phyloP scores from a whole-genome alignment of 2,113 vertebrate species.

The Hypocryptadius cinnamomeus region DNA sequence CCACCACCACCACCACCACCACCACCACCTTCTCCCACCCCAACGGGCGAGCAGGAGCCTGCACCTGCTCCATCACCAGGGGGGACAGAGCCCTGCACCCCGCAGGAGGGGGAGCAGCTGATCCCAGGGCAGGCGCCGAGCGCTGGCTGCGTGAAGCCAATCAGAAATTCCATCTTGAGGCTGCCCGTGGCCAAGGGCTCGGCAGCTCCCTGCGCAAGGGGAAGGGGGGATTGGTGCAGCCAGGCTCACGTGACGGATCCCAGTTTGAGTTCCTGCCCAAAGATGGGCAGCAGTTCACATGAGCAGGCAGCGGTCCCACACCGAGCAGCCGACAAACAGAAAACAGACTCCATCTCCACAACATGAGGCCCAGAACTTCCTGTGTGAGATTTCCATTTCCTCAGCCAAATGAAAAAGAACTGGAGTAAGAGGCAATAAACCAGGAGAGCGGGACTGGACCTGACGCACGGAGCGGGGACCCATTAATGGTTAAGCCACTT shows the following conservation, averaged over 20 bases:
- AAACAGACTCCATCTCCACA: conserved; percentile 74
- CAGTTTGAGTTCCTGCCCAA: conserved; percentile 70
- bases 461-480: conserved; percentile 52
- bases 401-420: conserved; percentile 72
- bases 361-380: conserved; percentile 75
- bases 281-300: conserved; percentile 70
- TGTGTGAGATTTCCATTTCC: conserved; percentile 77
- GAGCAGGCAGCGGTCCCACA: conserved; percentile 64
- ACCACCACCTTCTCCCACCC: background rate
- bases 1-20: too few species aligned
- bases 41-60: fast-evolving
- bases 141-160: conserved; percentile 3
- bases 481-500: conserved; percentile 64
- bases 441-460: conserved; percentile 46
- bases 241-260: conserved; percentile 42
- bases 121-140: background rate
- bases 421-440: conserved; percentile 51
- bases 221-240: conserved; percentile 30
- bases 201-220: background rate
- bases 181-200: conserved; percentile 40
- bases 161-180: conserved; percentile 53
- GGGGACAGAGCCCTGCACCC: fast-evolving
- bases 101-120: background rate
- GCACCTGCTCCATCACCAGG: background rate
- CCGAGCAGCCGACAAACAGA: conserved; percentile 70